phyloP scores from a whole-genome alignment of 2,113 vertebrate species.

The Crotalus tigris region DNA sequence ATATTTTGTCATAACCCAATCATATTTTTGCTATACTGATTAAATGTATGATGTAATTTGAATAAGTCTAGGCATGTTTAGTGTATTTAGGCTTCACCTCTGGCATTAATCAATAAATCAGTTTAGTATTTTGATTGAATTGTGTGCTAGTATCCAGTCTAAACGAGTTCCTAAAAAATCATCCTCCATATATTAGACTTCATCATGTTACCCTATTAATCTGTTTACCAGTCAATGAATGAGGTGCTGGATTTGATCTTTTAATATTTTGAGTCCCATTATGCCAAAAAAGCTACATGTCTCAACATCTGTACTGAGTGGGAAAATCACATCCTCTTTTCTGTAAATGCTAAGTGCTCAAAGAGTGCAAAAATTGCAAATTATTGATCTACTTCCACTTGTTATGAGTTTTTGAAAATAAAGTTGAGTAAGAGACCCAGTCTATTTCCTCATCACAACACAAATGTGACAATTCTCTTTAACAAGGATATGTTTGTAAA shows the following conservation, averaged over 20 bases:
- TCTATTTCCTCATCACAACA: neutral
- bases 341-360: neutral
- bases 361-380: neutral
- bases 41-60: neutral
- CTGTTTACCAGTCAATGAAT: neutral
- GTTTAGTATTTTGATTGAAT: neutral
- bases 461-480: accelerated
- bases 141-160: neutral
- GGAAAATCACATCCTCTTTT: neutral
- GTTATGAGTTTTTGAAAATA: neutral
- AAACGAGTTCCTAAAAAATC: neutral
- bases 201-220: neutral
- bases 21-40: neutral
- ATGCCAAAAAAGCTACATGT: neutral
- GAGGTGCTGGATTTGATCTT: neutral
- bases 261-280: neutral
- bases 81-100: neutral
- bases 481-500: conserved; percentile 6
- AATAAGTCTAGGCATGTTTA: neutral
- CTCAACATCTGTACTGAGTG: neutral
- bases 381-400: neutral
- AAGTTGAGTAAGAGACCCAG: neutral
- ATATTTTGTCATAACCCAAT: neutral
- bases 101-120: neutral
- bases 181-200: neutral